Percentiles rank a stretch among this genome's conserved stretches.
Evolutionary conservation across 2,113 vertebrate species (phyloP).

Genomic region (Labeo catla): DNA sequence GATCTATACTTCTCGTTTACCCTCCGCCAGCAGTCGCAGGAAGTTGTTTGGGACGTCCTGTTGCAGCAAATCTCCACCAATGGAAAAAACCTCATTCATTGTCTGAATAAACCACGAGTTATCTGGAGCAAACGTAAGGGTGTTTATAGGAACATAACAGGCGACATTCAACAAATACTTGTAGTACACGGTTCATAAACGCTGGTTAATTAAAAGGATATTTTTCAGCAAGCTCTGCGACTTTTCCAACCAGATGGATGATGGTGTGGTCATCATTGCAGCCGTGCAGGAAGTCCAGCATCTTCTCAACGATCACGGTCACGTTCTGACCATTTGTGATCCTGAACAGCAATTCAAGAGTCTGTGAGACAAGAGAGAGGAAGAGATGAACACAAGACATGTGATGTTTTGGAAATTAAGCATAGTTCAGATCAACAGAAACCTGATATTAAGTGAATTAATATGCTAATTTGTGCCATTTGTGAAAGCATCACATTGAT

Average conservation of each 20-base stretch:
- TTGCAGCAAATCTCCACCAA: conserved; percentile 89
- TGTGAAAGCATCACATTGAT: not conserved
- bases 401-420: not conserved
- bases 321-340: conserved; percentile 97
- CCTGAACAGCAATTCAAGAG: conserved; percentile 92
- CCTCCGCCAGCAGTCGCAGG: conserved; percentile 88
- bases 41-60: conserved; percentile 91
- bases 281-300: conserved; percentile 89
- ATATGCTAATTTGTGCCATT: no score
- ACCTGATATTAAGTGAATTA: not conserved
- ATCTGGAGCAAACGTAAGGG: conserved; percentile 87
- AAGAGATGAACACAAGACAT: not conserved
- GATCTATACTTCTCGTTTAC: conserved; percentile 66
- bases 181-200: not conserved
- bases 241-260: conserved; percentile 87
- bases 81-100: conserved; percentile 92
- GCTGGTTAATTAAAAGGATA: conserved; percentile 81
- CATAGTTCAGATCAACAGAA: not conserved
- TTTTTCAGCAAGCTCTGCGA: conserved; percentile 96
- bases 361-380: conserved; percentile 74
- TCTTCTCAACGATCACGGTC: conserved; percentile 91
- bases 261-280: conserved; percentile 89
- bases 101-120: conserved; percentile 96
- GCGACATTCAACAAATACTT: not conserved
- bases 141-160: conserved; percentile 75